These are phyloP conservation scores for Tachyglossus aculeatus DNA, from an alignment of 2,797 vertebrate species.

Conservation along the genomic window DNA sequence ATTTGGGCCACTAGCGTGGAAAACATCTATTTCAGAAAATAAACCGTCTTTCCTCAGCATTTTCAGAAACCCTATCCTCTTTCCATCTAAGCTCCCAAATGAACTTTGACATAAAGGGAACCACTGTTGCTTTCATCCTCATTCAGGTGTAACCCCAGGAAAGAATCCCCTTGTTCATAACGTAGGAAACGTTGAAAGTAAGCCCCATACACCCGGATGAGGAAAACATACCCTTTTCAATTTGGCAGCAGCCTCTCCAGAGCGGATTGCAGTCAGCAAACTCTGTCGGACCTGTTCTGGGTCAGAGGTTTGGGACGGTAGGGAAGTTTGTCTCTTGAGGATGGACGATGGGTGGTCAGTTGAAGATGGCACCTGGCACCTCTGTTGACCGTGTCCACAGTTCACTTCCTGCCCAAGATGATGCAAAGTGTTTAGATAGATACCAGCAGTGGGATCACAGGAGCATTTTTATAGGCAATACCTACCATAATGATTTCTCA, in stretches of 20 bases:
- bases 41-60: no score
- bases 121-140: slow-evolving; percentile 2
- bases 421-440: slow-evolving; percentile 24
- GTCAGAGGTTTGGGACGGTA: slow-evolving; percentile 71
- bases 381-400: slow-evolving; percentile 58
- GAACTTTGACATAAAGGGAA: slow-evolving; percentile 12
- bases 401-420: slow-evolving; percentile 69
- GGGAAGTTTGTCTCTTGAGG: slow-evolving; percentile 62
- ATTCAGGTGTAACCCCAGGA: slow-evolving; percentile 20
- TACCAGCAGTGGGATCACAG: slow-evolving; percentile 17
- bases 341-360: slow-evolving; percentile 56
- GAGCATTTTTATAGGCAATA: no score
- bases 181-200: slow-evolving; percentile 45
- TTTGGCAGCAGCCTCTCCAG: slow-evolving; percentile 78
- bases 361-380: slow-evolving; percentile 56
- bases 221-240: slow-evolving; percentile 76
- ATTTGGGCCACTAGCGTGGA: no score
- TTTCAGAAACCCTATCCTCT: slow-evolving; percentile 8
- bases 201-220: slow-evolving; percentile 44
- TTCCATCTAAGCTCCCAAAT: slow-evolving; percentile 24
- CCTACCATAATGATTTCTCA: no score
- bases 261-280: slow-evolving; percentile 78
- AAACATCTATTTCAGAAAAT: no score
- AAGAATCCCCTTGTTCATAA: slow-evolving; percentile 32
- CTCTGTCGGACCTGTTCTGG: slow-evolving; percentile 80